phyloP scores from a whole-genome alignment of 1,140 invertebrate genomes.

The Caenorhabditis latens region DNA sequence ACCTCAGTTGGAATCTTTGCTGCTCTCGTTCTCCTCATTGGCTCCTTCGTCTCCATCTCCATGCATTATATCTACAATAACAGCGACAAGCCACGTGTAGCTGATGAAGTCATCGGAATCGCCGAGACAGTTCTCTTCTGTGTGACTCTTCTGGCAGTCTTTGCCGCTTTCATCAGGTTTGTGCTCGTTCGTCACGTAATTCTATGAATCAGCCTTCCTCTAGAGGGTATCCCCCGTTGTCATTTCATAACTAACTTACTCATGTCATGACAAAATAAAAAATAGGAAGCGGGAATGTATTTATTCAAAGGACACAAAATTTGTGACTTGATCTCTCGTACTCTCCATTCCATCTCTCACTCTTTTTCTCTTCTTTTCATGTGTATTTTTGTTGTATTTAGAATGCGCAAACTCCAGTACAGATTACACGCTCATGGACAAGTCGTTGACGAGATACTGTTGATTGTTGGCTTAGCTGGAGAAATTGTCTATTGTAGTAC shows the following conservation, averaged over 20 bases:
- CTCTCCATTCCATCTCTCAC: not conserved
- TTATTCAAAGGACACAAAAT: slow-evolving; percentile 22
- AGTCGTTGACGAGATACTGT: slow-evolving; percentile 77
- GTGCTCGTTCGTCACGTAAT: not conserved
- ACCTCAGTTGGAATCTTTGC: slow-evolving; percentile 24
- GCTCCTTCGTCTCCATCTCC: slow-evolving; percentile 20
- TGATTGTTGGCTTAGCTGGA: slow-evolving; percentile 74
- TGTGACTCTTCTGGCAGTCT: slow-evolving; percentile 26
- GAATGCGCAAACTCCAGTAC: slow-evolving; percentile 57
- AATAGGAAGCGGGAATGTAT: slow-evolving; percentile 47
- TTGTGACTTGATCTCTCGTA: slow-evolving; percentile 32
- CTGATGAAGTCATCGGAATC: slow-evolving; percentile 55
- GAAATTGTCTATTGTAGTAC: slow-evolving; percentile 71
- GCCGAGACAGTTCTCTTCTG: slow-evolving; percentile 46
- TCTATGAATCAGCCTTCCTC: not conserved
- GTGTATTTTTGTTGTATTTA: not conserved
- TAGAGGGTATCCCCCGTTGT: not conserved
- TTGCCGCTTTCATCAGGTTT: slow-evolving; percentile 42
- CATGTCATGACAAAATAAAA: not conserved
- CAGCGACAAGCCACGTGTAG: not conserved
- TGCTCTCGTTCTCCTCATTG: not conserved
- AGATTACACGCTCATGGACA: slow-evolving; percentile 63
- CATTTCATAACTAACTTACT: slow-evolving; percentile 9
- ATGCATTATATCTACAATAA: slow-evolving; percentile 50
- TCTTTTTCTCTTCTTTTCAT: not conserved